Percentiles rank a stretch among this genome's conserved stretches.
These are phyloP conservation scores for Masnerella sp. DNA, from an alignment of 2,888 invertebrate species.

Conservation along the genomic window DNA sequence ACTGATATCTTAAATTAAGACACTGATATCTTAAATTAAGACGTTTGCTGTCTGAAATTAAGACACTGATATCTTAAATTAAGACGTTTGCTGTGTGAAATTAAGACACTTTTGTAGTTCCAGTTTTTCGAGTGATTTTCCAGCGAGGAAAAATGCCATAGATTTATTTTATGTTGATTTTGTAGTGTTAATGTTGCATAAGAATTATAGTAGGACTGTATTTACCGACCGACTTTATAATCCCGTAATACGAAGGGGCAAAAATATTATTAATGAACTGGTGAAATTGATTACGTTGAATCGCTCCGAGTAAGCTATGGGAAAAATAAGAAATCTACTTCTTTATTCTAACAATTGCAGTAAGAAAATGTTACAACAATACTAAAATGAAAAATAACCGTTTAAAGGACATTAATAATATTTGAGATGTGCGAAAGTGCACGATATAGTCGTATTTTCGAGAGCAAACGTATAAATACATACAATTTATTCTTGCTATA, in stretches of 20 bases:
- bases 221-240: too few relatives aligned
- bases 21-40: too few relatives aligned
- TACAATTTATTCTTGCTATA: conserved; percentile 52
- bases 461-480: conserved; percentile 31
- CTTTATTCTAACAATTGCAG: conserved; percentile 10
- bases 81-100: too few relatives aligned
- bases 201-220: conserved; percentile 5
- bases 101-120: too few relatives aligned
- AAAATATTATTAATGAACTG: conserved; percentile 7
- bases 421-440: conserved; percentile 16
- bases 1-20: too few relatives aligned
- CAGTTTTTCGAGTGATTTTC: too few relatives aligned
- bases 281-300: neutral
- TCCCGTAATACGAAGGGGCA: neutral
- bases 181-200: conserved; percentile 17
- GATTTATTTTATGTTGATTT: conserved; percentile 28
- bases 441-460: conserved; percentile 36
- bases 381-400: conserved; percentile 12
- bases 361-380: conserved; percentile 16
- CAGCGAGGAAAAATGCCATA: too few relatives aligned
- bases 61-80: too few relatives aligned
- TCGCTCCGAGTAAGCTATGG: neutral
- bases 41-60: too few relatives aligned
- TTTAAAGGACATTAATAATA: conserved; percentile 27
- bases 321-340: neutral